Base-by-base conservation (phyloP, 2,888 invertebrate species). In the Uropetala carovei region DNA sequence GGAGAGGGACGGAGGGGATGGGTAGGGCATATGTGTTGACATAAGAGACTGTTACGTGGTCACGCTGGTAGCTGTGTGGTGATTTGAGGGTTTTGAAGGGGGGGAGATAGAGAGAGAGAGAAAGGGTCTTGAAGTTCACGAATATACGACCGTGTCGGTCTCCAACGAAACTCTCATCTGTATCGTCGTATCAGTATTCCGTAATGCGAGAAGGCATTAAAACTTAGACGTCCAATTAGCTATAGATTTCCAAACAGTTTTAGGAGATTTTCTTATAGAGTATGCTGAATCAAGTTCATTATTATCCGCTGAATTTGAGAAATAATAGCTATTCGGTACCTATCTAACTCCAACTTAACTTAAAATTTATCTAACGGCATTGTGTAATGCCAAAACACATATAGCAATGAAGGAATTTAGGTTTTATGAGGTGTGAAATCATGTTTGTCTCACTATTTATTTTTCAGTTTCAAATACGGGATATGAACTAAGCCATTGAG, bases 11-110 rank as follows among this genome's bases (percentile, higher is more conserved):
- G 91, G 30, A 57, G 27, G 56, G 57, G 22, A n/a, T 56, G 75
- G 85, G 89, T 56, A 81, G 81, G 75, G 57, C 14, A 60, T 57
- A 64, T 22, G 92, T 93, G 92, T 92, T 93, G 92, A 92, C 92
- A 91, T 56, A 64, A 84, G 82, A 92, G 18, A 82, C 82, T 89
- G 81, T 92, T 92, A 91, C 91, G 43, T 89, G 64, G 89, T 68
- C 89, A 68, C 68, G 68, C 58, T 89, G 89, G 89, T 64, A 60
- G n/a, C n/a, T 68, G 56, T 64, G 43, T 68, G 43, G 64, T 89
- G 89, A 89, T 89, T 64, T 59, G 43, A 43, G 30, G 89, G 16
- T 57, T 86, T 60, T 27, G 27, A 60, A 30, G 30, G 86, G 60
- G 59, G n/a, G 75, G 22, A 75, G 75, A 75, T 75, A n/a, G n/a